These are phyloP conservation scores for Dioctria linearis DNA, from an alignment of 2,888 invertebrate species.

Conservation along the genomic window DNA sequence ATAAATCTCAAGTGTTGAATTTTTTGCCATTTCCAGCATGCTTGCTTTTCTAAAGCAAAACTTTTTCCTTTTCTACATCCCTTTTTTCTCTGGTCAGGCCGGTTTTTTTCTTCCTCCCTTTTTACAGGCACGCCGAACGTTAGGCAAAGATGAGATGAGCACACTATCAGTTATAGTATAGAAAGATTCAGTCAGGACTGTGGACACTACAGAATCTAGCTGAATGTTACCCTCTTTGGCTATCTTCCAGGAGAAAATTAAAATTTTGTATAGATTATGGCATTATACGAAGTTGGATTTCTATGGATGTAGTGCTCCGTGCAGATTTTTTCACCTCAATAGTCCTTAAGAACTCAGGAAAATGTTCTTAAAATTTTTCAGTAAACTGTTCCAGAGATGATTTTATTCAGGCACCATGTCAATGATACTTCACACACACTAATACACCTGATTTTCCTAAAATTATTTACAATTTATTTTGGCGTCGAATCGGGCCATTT, in stretches of 20 bases:
- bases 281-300: background rate
- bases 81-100: background rate
- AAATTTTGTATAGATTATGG: conserved; percentile 45
- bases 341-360: background rate
- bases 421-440: conserved; percentile 5
- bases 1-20: conserved; percentile 54
- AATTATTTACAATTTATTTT: conserved; percentile 28
- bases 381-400: background rate
- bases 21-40: conserved; percentile 50
- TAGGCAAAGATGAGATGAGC: conserved; percentile 35
- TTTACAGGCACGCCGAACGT: conserved; percentile 6
- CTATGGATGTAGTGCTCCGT: background rate
- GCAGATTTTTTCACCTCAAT: background rate
- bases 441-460: conserved; percentile 12
- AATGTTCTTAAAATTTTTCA: background rate
- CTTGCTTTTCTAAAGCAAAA: conserved; percentile 44
- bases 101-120: background rate
- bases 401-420: background rate
- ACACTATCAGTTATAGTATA: conserved; percentile 16
- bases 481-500: conserved; percentile 16
- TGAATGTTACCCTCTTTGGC: conserved; percentile 45
- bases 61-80: conserved; percentile 35
- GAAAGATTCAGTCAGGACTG: conserved; percentile 20
- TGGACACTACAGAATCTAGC: conserved; percentile 28
- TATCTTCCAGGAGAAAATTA: conserved; percentile 47